A percentile compares a stretch with the other conserved stretches of the same genome.
Conservation (phyloP, 1,140 invertebrate species). For the Sipha flava region DNA sequence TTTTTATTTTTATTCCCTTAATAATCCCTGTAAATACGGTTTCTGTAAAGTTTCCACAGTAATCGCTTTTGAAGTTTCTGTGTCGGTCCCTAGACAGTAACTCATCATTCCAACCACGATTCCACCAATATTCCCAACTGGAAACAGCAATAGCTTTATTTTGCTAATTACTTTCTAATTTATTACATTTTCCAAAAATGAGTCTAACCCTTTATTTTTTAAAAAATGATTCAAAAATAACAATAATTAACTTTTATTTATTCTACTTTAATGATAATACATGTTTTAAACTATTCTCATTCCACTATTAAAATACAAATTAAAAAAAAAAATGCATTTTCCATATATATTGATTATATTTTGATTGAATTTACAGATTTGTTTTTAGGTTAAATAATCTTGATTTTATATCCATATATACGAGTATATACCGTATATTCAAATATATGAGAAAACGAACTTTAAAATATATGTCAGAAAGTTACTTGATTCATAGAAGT, state of each 20-base stretch:
- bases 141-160: not conserved
- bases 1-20: not conserved
- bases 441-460: too few relatives aligned
- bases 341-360: too few relatives aligned
- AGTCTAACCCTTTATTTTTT: not conserved
- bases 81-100: not conserved
- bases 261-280: too few relatives aligned
- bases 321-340: too few relatives aligned
- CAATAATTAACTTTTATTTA: not conserved
- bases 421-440: too few relatives aligned
- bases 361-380: too few relatives aligned
- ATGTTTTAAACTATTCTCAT: too few relatives aligned
- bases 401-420: too few relatives aligned
- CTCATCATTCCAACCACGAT: not conserved
- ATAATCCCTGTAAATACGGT: constrained; percentile 5
- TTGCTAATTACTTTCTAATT: not conserved
- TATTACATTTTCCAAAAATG: not conserved
- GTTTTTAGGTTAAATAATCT: too few relatives aligned
- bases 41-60: constrained; percentile 11
- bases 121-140: not conserved
- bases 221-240: not conserved
- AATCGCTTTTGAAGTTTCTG: constrained; percentile 8
- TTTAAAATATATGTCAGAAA: too few relatives aligned
- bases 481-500: too few relatives aligned
- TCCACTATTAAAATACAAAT: too few relatives aligned